Percentiles rank a stretch among this genome's conserved stretches.
phyloP scores from a whole-genome alignment of 2,888 invertebrate genomes.

The Entomobrya proxima region DNA sequence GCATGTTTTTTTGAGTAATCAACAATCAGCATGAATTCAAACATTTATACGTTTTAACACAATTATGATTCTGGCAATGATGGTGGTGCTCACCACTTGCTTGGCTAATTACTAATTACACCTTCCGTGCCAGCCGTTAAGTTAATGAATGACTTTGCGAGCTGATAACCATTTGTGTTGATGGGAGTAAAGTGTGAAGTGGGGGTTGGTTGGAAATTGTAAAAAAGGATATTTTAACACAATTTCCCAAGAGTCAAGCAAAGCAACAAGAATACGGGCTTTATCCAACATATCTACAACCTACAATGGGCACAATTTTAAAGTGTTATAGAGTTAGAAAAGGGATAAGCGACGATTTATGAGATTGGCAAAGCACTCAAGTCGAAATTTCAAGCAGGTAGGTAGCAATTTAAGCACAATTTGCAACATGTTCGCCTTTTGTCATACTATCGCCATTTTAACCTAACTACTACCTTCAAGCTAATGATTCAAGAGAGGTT shows the following conservation, averaged over 20 bases:
- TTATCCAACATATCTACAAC: neutral
- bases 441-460: too few relatives aligned
- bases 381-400: neutral
- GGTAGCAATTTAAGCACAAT: neutral
- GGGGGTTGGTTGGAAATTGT: slow-evolving; percentile 27
- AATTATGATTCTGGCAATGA: slow-evolving; percentile 38
- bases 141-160: slow-evolving; percentile 53
- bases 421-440: neutral
- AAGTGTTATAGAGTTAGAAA: neutral
- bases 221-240: slow-evolving; percentile 40
- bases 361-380: neutral
- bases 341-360: neutral
- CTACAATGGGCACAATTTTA: slow-evolving; percentile 10
- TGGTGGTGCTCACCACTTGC: neutral
- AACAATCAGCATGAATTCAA: slow-evolving; percentile 28
- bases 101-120: slow-evolving; percentile 56
- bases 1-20: slow-evolving; percentile 52
- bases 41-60: slow-evolving; percentile 19
- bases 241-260: slow-evolving; percentile 42
- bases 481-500: too few relatives aligned
- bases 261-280: neutral
- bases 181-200: slow-evolving; percentile 61
- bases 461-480: too few relatives aligned
- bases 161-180: slow-evolving; percentile 51
- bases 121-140: slow-evolving; percentile 58